Conservation (phyloP, 2,113 vertebrate genomes). For the Trachemys scripta region DNA sequence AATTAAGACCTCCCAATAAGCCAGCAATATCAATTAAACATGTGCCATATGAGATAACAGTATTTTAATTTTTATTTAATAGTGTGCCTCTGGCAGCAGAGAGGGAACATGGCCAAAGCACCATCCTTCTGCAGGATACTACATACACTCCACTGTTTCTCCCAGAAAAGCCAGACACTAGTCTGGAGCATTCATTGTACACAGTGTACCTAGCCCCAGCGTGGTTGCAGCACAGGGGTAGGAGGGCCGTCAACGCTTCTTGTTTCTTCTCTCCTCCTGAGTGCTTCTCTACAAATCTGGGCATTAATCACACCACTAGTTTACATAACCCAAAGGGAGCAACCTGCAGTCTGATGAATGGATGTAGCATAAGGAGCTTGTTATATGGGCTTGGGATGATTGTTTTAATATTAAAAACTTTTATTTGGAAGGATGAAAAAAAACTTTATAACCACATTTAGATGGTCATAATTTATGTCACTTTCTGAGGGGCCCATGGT, state of each 20-base stretch:
- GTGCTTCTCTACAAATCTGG: neutral
- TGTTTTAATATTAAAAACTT: too few relatives aligned
- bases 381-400: neutral
- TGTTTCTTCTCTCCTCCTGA: neutral
- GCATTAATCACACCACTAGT: neutral
- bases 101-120: neutral
- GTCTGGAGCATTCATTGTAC: neutral
- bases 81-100: too few relatives aligned
- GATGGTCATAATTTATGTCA: neutral
- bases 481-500: neutral
- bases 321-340: neutral
- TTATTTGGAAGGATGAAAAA: neutral
- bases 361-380: neutral
- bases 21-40: neutral
- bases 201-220: neutral
- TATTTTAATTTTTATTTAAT: too few relatives aligned
- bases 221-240: neutral
- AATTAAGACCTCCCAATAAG: neutral
- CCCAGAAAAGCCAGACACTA: neutral
- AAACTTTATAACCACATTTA: neutral
- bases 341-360: neutral
- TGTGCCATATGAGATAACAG: too few relatives aligned
- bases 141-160: neutral
- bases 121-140: neutral
- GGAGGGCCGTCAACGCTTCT: neutral